Base-by-base conservation (phyloP, 2,113 vertebrate species). In the Recurvirostra avosetta region DNA sequence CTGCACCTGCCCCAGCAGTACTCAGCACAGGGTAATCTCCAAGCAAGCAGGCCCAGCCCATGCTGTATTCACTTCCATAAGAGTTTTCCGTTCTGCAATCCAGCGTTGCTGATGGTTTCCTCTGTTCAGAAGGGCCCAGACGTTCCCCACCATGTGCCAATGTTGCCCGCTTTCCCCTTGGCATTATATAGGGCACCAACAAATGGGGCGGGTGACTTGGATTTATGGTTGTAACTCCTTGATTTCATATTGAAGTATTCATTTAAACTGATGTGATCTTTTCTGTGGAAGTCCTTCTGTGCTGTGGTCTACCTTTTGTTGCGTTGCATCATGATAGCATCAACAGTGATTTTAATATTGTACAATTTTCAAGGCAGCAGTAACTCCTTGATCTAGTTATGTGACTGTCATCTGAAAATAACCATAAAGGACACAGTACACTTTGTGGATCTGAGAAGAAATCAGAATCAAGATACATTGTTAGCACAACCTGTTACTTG, bases 351-450 rank as follows among this genome's bases (percentile, higher is more conserved):
- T 94, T 95, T 90, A 71, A 63, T 92, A 77, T 55, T 63, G 82
- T 63, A 47, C 16, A 22, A 13, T 90, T 80, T 83, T 74, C 67
- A 49, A 88, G 55, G 81, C 91, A 77, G 74, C 86, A 63, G 41
- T 74, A 67, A 45, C 41, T 88, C 65, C 80, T 67, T 81, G 63
- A 58, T 94, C 47, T 53, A 26, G 53, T 85, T 86, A 59, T 45
- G 78, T 93, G 74, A 56, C 81, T 65, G 34, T 56, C 92, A 81
- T 91, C 76, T 77, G 72, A 81, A 93, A 94, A 85, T 26, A 91
- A 40, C 73, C 43, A 3, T 61, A 72, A 81, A 91, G 83, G 84
- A 86, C 53, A 38, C 43, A 49, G 53, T 58, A 59, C 47, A 15
- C 49, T 93, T 75, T 87, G 65, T 5, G 2, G 78, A 85, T 87